Evolutionary conservation across 92 coral and sea anemone genomes (phyloP), one percentile per base, ranked within the genome.

Genomic region (Plumapathes pennacea): DNA sequence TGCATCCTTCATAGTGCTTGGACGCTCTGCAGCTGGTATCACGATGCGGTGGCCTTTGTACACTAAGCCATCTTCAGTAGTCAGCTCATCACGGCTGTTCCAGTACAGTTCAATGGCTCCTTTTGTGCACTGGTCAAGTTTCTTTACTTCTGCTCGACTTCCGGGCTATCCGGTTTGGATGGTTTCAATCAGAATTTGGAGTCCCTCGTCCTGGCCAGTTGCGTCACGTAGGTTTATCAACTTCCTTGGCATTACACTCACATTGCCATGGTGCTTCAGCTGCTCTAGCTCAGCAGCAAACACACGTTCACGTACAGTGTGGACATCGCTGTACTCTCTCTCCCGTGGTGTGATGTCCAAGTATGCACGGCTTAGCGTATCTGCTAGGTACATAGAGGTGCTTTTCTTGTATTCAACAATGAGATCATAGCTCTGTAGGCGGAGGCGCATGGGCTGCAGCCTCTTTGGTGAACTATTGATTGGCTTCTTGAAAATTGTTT

Each of bases 31-130:
- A 22, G 30, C 42, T 17, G 75, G 75, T 53, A 67, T 54, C 10
- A 67, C 66, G 4, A 67, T 14, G 6, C 55, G 41, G 54, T 67
- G 55, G 5, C 54, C 75, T 44, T 29, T 55, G 52, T 67, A 67
- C 4, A 67, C 67, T n/a, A 67, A 32, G 11, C 67, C 66, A 25
- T 55, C 75, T 25, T 69, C 59, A 27, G 25, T 54, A 49, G 77
- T 69, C 70, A 57, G 40, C n/a, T 69, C 77, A 59, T 58, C 77
- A 21, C 28, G 38, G 55, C 69, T 31, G 47, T 69, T 69, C 77
- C 69, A 69, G 26, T 64, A 50, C 32, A 64, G 21, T 30, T 36
- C 63, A 22, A 36, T 30, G 13, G 50, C 72, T 49, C 50, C 54
- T 10, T 32, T 69, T n/a, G n/a, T n/a, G n/a, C n/a, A n/a, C n/a